These are phyloP conservation scores for Strongylocentrotus purpuratus DNA, from an alignment of 35 echinoderm and acorn worm species.

Conservation along the genomic window DNA sequence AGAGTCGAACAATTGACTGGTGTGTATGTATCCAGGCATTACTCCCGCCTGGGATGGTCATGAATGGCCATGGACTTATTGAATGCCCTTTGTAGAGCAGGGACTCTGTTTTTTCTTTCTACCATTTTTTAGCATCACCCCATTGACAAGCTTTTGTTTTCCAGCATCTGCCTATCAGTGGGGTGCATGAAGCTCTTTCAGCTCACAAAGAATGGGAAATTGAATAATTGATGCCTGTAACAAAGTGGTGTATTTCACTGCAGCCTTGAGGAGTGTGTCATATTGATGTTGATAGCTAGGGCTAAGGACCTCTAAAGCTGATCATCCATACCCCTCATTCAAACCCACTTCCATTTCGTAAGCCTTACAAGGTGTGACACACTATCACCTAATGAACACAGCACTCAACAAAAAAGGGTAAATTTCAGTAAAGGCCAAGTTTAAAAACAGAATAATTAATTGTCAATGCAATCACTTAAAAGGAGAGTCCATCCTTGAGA, in stretches of 20 bases:
- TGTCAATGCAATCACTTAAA: no score
- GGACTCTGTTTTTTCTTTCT: not conserved
- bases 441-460: no score
- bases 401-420: not conserved
- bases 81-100: not conserved
- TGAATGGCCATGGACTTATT: not conserved
- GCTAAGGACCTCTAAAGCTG: not conserved
- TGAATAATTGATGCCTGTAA: conserved; percentile 35
- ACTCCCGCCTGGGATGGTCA: not conserved
- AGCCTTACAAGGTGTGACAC: not conserved
- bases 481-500: no score
- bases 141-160: not conserved
- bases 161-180: conserved; percentile 20
- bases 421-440: no score
- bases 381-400: not conserved
- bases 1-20: conserved; percentile 26
- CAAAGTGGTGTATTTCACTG: not conserved
- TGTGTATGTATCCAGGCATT: conserved; percentile 3
- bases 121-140: not conserved
- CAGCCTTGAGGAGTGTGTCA: conserved; percentile 36
- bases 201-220: not conserved
- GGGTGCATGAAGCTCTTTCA: not conserved
- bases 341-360: not conserved
- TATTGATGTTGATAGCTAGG: not conserved
- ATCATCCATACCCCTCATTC: not conserved